Evolutionary conservation across 2,888 invertebrate genomes (phyloP).

Genomic region (Horisme vitalbata): DNA sequence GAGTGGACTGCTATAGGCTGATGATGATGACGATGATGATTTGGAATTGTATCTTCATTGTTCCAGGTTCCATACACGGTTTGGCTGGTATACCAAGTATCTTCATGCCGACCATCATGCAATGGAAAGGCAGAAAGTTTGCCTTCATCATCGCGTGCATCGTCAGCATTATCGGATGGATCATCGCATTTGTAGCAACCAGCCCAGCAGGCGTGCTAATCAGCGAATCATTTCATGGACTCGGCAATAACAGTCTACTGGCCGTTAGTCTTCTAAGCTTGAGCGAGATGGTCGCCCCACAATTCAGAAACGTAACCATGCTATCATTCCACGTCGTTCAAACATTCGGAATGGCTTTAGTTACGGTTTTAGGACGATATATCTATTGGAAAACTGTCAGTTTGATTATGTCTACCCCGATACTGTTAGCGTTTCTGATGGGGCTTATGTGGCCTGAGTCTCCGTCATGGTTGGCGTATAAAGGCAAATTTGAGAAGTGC

Average conservation of each 20-base stretch:
- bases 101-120: constrained; percentile 36
- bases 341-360: constrained; percentile 28
- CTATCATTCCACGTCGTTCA: constrained; percentile 26
- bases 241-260: constrained; percentile 32
- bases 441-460: constrained; percentile 37
- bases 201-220: constrained; percentile 23
- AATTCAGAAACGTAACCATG: constrained; percentile 29
- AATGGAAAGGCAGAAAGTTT: constrained; percentile 35
- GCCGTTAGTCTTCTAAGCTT: constrained; percentile 32
- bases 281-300: constrained; percentile 36
- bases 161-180: constrained; percentile 33
- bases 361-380: constrained; percentile 27
- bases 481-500: constrained; percentile 32
- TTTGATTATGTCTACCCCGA: constrained; percentile 27
- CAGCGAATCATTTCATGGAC: constrained; percentile 36
- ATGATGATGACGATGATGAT: no score
- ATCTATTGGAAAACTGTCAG: constrained; percentile 35
- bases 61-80: constrained; percentile 39
- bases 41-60: no score
- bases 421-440: constrained; percentile 15
- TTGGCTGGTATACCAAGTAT: constrained; percentile 38
- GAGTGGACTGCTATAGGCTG: no score
- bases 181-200: constrained; percentile 22
- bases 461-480: constrained; percentile 38
- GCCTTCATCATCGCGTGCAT: constrained; percentile 35